phyloP scores from a whole-genome alignment of 1,140 invertebrate species.

The Drosophila sucinea region DNA sequence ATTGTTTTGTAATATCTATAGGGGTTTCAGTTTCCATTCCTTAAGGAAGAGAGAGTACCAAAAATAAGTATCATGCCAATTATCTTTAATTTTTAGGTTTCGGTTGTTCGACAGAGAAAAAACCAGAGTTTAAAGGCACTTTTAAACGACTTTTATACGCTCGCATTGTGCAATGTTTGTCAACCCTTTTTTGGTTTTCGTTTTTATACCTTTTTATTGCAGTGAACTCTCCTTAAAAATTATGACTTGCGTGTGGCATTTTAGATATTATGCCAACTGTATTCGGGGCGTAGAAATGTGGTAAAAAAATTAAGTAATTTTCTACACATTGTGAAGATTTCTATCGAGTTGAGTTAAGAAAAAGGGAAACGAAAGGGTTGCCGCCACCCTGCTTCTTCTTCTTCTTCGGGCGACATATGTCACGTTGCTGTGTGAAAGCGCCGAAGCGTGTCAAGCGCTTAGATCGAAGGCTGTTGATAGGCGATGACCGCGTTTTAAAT shows the following conservation, averaged over 20 bases:
- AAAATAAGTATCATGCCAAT: too few species aligned
- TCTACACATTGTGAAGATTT: slow-evolving; percentile 65
- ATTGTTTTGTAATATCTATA: too few species aligned
- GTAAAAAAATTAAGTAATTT: slow-evolving; percentile 76
- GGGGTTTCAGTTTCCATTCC: too few species aligned
- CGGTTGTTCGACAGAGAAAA: neutral
- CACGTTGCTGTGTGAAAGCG: slow-evolving; percentile 54
- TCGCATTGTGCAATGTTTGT: neutral
- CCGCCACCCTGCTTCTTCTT: slow-evolving; percentile 20
- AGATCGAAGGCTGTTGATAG: slow-evolving; percentile 70
- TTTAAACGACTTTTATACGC: neutral
- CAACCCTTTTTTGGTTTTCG: slow-evolving; percentile 1
- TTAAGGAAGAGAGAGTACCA: too few species aligned
- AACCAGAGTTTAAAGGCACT: neutral
- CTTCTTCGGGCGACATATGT: slow-evolving; percentile 60
- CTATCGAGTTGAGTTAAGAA: slow-evolving; percentile 41
- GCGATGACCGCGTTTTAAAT: slow-evolving; percentile 73
- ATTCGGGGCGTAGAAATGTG: slow-evolving; percentile 14
- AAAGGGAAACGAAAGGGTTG: slow-evolving; percentile 57
- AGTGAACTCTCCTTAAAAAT: neutral
- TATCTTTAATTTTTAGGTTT: too few species aligned
- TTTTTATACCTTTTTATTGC: slow-evolving; percentile 2
- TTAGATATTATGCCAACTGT: slow-evolving; percentile 1
- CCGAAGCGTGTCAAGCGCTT: slow-evolving; percentile 72
- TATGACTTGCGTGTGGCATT: slow-evolving; percentile 12